Base-by-base conservation (phyloP, 2,113 vertebrate species). In the Dasypus novemcinctus region DNA sequence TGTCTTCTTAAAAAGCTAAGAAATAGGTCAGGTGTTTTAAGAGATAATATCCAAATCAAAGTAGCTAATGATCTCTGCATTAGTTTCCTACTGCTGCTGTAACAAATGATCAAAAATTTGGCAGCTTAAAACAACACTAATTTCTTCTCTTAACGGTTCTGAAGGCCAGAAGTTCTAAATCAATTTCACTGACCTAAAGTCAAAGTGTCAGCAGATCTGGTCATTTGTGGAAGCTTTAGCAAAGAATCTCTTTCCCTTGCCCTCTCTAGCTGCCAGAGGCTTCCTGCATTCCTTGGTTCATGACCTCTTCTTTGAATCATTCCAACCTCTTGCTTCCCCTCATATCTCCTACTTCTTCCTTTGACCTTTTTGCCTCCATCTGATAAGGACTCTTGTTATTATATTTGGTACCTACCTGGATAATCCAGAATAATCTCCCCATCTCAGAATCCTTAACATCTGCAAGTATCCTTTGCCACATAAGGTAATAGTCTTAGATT, bases 381-480 rank as follows among this genome's bases (percentile, higher is more conserved):
- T 93, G 54, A 36, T 29, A 68, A 68, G 36, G 94, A 81, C 38
- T 23, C 49, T 92, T 72, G 27, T 85, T 76, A 81, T 87, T 81
- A 66, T 36, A 92, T 80, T 66, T 93, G 85, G 11, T 81, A 14
- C 33, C 61, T 64, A 87, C 71, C 76, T 90, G 91, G 43, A 36
- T 90, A 93, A 76, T 84, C 52, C 49, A 94, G 64, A 29, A 72
- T 96, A 88, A 95, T 91, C 76, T 90, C 9, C 15, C 29, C 46
- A 66, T 71, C 18, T 83, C 76, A 82, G 20, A 72, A 46, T 18
- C 76, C 36, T 91, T 86, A 68, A 86, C 90, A 92, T 87, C 69
- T 23, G 63, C 59, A 90, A 93, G 71, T 74, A 38, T n/a, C 21
- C 29, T 78, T 89, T 96, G 61, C 80, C 49, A 38, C 76, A 29